Base-by-base conservation (phyloP, 2,113 vertebrate genomes). In the Uria lomvia region DNA sequence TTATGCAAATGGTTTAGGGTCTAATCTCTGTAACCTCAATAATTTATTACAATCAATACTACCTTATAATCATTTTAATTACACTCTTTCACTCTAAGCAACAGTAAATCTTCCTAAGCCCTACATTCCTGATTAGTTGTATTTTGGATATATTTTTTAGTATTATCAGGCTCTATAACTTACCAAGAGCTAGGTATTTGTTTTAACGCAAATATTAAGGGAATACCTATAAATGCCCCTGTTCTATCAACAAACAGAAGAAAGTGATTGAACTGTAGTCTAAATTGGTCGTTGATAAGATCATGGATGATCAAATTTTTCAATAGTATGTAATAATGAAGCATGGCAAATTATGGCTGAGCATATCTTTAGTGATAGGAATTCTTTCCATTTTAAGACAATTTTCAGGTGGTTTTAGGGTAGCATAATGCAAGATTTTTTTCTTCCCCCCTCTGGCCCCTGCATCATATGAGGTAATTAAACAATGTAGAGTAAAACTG, bases 401-500 rank as follows among this genome's bases (percentile, higher is more conserved):
- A 23, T 42, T 88, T 92, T 62, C 32, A 53, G 19, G n/a, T 45
- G 13, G 3, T 6, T 71, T 75, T 49, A 40, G n/a, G 67, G 26
- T 7, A 26, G 19, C 15, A 47, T 55, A 42, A 45, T 43, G 6
- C 21, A 81, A 68, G 19, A 34, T 20, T 12, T 60, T 47, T 60
- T 36, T 15, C 7, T 15, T 10, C 6, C 0, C 3, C 3, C 4
- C 7, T 4, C 1, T 17, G 0, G 12, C 29, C 3, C 9, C 3
- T 8, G 12, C 4, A 58, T 22, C 19, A 38, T 3, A 20, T 4
- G 5, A 78, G 3, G 6, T 50, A 75, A 82, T 42, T 67, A 50
- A 96, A 70, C 10, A 81, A 55, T 1, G 3, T 47, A 49, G 30
- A 88, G 42, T 12, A 79, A 59, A 92, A n/a, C 3, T 29, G 22